These are phyloP conservation scores for Turnix velox DNA, from an alignment of 2,113 vertebrate genomes.

Conservation along the genomic window DNA sequence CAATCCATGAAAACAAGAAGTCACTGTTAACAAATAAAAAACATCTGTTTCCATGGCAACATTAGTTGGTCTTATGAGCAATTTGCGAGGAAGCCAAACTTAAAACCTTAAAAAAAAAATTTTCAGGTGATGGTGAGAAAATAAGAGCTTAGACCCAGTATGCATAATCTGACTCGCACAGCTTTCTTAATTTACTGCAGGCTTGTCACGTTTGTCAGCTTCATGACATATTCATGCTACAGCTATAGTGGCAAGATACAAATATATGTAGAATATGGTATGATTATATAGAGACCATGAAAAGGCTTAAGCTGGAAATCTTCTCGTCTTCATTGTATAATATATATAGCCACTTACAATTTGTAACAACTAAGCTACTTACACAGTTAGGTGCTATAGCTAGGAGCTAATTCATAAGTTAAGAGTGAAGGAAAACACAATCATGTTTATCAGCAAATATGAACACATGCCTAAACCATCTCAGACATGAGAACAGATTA, in stretches of 20 bases:
- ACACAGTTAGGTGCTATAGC: not conserved
- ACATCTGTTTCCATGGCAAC: conserved; percentile 38
- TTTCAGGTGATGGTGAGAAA: not conserved
- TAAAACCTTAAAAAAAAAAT: not conserved
- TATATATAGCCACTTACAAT: not conserved
- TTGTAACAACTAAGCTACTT: not conserved
- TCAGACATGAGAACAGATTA: not conserved
- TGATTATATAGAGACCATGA: not conserved
- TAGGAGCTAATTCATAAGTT: not conserved
- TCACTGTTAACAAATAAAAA: conserved; percentile 39
- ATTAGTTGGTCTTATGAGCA: conserved; percentile 19
- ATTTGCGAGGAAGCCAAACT: conserved; percentile 5
- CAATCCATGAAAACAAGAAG: not conserved
- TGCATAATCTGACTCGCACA: not conserved
- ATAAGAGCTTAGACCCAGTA: not conserved
- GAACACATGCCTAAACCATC: not conserved
- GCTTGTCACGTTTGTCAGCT: not conserved
- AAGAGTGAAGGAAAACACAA: not conserved
- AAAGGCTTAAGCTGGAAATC: not conserved
- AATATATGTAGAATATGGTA: not conserved
- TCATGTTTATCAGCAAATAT: not conserved
- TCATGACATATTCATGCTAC: not conserved
- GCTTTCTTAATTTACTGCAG: not conserved
- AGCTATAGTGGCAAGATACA: not conserved
- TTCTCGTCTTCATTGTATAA: not conserved